Evolutionary conservation across 2,888 invertebrate species (phyloP).

Genomic region (Cephus pygmeus): DNA sequence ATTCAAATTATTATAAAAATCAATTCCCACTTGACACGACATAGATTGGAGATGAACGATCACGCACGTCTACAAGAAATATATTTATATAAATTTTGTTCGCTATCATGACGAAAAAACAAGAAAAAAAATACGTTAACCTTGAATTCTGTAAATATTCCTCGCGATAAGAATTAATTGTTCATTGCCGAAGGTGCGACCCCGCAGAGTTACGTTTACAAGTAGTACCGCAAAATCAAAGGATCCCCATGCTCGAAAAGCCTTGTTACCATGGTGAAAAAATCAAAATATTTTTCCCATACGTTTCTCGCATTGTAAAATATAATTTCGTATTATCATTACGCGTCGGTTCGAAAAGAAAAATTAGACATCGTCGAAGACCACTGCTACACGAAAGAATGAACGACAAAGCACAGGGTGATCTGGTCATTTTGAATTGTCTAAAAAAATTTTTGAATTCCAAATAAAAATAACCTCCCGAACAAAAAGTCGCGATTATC

Average conservation of each 20-base stretch:
- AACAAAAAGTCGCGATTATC: neutral
- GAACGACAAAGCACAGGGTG: neutral
- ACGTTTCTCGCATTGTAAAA: neutral
- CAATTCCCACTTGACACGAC: neutral
- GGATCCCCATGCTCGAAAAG: neutral
- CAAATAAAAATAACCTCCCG: neutral
- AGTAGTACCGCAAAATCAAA: neutral
- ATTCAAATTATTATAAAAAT: neutral
- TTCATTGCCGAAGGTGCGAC: constrained; percentile 47
- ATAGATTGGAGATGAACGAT: neutral
- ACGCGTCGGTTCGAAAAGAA: neutral
- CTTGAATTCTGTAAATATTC: constrained; percentile 40
- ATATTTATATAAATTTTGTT: neutral
- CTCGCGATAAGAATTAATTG: constrained; percentile 48
- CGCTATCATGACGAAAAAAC: neutral
- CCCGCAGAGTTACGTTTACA: constrained; percentile 22
- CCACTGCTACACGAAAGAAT: neutral
- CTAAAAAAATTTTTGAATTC: neutral
- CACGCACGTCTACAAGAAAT: neutral
- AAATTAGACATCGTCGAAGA: neutral
- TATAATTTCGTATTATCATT: too few species aligned
- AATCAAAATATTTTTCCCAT: neutral
- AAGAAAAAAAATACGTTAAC: neutral
- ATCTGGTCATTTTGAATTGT: neutral
- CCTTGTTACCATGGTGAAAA: accelerated